Conservation (phyloP, 2,888 invertebrate species). For the Drosophila anomelani region DNA sequence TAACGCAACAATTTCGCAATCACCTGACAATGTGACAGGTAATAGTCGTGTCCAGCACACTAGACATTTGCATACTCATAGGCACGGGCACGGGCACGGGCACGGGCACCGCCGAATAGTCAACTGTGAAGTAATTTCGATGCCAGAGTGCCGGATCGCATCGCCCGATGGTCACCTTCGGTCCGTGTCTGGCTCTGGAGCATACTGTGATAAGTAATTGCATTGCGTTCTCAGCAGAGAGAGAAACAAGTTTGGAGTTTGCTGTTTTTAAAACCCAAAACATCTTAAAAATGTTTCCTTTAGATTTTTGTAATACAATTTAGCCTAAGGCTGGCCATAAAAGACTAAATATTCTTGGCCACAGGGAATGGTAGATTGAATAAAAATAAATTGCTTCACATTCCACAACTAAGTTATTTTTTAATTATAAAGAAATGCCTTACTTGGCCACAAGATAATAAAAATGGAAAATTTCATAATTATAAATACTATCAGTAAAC, state of each 20-base stretch:
- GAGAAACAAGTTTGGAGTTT: neutral
- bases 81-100: conserved; percentile 36
- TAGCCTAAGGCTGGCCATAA: too few species aligned
- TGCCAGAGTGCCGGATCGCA: conserved; percentile 41
- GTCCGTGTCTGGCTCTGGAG: conserved; percentile 42
- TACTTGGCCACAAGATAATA: neutral
- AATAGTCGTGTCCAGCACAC: conserved; percentile 76
- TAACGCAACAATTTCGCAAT: conserved; percentile 81
- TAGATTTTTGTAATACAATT: too few species aligned
- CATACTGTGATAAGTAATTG: conserved; percentile 80
- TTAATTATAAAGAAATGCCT: neutral
- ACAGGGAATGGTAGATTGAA: neutral
- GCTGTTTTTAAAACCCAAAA: neutral
- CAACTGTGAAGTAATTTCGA: conserved; percentile 66
- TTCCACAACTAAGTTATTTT: neutral
- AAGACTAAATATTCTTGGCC: neutral
- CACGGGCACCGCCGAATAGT: conserved; percentile 17
- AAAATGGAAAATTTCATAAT: neutral
- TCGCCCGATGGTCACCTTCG: conserved; percentile 34
- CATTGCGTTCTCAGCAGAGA: conserved; percentile 58
- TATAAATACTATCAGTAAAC: neutral
- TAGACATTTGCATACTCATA: conserved; percentile 69
- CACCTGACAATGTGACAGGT: conserved; percentile 83
- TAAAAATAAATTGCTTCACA: neutral
- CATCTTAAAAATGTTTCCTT: neutral